Percentiles rank a stretch among this genome's conserved stretches.
Evolutionary conservation across 2,113 vertebrate genomes (phyloP).

Genomic region (Nymphicus hollandicus): DNA sequence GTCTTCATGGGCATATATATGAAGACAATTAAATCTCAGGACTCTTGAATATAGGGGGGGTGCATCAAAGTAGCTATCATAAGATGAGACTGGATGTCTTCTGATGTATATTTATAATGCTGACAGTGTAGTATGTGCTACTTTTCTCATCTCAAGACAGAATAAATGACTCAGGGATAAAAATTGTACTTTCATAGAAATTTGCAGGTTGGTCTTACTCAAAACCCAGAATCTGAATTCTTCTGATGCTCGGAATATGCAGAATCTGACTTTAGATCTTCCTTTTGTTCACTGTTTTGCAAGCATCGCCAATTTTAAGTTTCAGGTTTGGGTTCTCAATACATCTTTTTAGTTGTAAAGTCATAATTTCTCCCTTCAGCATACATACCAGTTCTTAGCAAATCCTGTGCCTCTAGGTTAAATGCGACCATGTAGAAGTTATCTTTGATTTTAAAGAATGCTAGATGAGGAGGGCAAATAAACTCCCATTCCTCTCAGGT

Average conservation of each 20-base stretch:
- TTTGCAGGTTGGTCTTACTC: not conserved
- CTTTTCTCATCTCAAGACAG: not conserved
- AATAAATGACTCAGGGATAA: not conserved
- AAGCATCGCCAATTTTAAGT: not conserved
- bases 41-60: not conserved
- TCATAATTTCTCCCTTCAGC: not conserved
- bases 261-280: not conserved
- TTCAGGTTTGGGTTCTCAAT: not conserved
- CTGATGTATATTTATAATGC: not conserved
- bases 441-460: slow-evolving; percentile 15
- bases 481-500: slow-evolving; percentile 15
- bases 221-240: not conserved
- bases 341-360: not conserved
- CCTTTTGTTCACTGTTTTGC: not conserved
- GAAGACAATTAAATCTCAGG: not conserved
- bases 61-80: not conserved
- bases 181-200: not conserved
- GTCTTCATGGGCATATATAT: not conserved
- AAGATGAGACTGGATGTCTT: not conserved
- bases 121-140: not conserved
- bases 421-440: not conserved
- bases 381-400: not conserved
- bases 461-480: not conserved
- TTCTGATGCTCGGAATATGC: not conserved
- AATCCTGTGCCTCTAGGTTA: not conserved